A percentile compares a stretch with the other conserved stretches of the same genome.
These are phyloP conservation scores for Linepithema humile DNA, from an alignment of 1,140 invertebrate species.

Conservation along the genomic window DNA sequence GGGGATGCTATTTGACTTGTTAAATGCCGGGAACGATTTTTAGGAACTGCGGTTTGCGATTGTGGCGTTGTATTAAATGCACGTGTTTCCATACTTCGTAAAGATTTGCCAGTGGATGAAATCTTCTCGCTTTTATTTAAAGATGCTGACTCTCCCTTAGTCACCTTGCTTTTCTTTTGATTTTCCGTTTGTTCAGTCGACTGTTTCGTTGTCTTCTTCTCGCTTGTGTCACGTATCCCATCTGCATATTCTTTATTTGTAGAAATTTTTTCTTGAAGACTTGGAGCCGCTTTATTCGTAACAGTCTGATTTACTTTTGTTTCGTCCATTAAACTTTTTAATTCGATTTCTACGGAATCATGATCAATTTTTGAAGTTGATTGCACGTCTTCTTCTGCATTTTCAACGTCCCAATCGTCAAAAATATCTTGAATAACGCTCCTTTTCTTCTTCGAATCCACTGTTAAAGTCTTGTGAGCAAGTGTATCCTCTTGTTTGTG, in stretches of 20 bases:
- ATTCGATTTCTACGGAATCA: conserved; percentile 80
- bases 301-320: conserved; percentile 58
- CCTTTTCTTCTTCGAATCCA: conserved; percentile 70
- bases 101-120: not conserved
- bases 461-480: not conserved
- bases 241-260: not conserved
- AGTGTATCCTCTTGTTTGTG: not conserved
- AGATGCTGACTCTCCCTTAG: not conserved
- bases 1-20: conserved; percentile 81
- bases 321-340: conserved; percentile 80
- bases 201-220: conserved; percentile 4
- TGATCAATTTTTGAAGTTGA: conserved; percentile 60
- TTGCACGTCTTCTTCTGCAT: conserved; percentile 76
- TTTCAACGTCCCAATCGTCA: conserved; percentile 82
- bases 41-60: not conserved
- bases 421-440: conserved; percentile 83
- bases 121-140: not conserved
- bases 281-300: conserved; percentile 49
- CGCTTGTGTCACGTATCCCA: not conserved
- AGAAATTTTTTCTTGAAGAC: conserved; percentile 61
- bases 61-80: conserved; percentile 25
- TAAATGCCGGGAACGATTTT: conserved; percentile 71
- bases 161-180: conserved; percentile 33
- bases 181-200: conserved; percentile 30
- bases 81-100: not conserved